Evolutionary conservation across 1,140 invertebrate species (phyloP).

Genomic region (Drosophila teissieri): DNA sequence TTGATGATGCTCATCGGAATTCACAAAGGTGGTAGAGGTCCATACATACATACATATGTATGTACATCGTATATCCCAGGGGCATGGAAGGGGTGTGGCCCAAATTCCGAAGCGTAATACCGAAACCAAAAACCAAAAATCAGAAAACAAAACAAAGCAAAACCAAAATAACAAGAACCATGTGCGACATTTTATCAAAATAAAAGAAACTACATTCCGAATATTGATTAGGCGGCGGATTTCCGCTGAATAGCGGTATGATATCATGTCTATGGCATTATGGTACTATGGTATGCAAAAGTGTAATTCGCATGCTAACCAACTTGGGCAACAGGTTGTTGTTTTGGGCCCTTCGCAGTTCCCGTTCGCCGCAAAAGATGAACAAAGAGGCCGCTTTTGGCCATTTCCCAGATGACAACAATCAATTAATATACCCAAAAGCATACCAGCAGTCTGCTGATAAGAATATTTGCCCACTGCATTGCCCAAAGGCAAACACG

Average conservation of each 20-base stretch:
- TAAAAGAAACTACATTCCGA: conserved; percentile 18
- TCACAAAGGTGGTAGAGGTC: conserved; percentile 2
- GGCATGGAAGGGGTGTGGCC: conserved; percentile 18
- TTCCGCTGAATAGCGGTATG: conserved; percentile 35
- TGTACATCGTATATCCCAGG: neutral
- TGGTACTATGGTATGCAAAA: neutral
- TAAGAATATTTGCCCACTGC: neutral
- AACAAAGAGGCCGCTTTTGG: neutral
- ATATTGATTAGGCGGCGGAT: conserved; percentile 61
- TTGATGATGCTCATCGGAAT: conserved; percentile 27
- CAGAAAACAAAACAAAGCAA: conserved; percentile 2
- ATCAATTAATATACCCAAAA: neutral
- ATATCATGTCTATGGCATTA: conserved; percentile 11
- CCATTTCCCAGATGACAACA: neutral
- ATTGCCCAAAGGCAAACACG: conserved; percentile 2
- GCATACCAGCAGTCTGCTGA: neutral
- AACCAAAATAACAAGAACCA: conserved; percentile 24
- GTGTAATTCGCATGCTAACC: neutral
- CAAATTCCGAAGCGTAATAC: conserved; percentile 14
- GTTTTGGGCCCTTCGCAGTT: neutral
- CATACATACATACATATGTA: too few species aligned
- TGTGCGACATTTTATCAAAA: conserved; percentile 21
- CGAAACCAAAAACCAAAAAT: conserved; percentile 31
- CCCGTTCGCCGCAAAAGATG: neutral
- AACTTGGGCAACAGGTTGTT: conserved; percentile 18